These are phyloP conservation scores for Diceros bicornis DNA, from an alignment of 2,797 vertebrate species.

Conservation along the genomic window DNA sequence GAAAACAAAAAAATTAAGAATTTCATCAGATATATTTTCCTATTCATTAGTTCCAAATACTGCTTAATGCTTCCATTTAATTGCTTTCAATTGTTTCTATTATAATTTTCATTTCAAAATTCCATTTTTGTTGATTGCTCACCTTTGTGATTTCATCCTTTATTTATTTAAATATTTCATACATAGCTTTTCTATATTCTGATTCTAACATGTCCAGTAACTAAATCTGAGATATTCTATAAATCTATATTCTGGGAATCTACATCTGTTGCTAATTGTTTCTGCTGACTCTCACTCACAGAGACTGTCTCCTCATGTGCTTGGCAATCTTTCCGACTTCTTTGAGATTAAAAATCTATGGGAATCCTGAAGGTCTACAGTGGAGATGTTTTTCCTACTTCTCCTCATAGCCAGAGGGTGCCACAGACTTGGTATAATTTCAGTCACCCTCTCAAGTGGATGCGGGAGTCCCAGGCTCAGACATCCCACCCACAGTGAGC, in stretches of 20 bases:
- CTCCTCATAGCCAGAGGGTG: neutral
- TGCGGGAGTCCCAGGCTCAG: neutral
- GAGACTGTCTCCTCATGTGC: neutral
- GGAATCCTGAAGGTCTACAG: neutral
- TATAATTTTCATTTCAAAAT: slow-evolving; percentile 13
- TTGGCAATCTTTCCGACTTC: neutral
- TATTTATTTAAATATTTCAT: neutral
- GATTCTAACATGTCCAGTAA: neutral
- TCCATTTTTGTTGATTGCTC: neutral
- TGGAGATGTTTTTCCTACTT: neutral
- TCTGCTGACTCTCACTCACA: neutral
- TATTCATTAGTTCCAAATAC: neutral
- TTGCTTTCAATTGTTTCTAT: neutral
- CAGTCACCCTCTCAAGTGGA: too few relatives aligned
- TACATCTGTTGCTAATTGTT: neutral
- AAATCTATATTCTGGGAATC: too few relatives aligned
- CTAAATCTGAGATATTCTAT: neutral
- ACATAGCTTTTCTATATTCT: neutral
- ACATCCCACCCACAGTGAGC: neutral
- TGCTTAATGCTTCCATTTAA: neutral
- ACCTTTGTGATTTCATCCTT: neutral
- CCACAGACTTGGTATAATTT: neutral
- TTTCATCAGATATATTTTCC: neutral
- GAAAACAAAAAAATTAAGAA: neutral
- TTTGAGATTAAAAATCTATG: neutral